Evolutionary conservation across 2,888 invertebrate genomes (phyloP).

Genomic region (Phrixothrix hirtus): DNA sequence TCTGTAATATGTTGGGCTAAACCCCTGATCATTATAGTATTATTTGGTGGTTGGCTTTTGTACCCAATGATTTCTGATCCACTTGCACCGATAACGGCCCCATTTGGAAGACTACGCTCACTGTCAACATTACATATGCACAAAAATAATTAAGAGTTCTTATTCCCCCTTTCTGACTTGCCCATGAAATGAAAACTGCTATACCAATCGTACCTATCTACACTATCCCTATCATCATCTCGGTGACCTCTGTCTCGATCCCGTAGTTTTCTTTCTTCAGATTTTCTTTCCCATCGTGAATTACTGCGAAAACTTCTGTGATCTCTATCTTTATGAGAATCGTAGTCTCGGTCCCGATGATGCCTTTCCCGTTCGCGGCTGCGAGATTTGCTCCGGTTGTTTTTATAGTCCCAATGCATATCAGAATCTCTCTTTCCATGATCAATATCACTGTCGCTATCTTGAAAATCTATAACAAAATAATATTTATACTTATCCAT

Average conservation of each 20-base stretch:
- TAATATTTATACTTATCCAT: no score
- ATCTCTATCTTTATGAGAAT: slow-evolving; percentile 46
- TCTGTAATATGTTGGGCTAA: slow-evolving; percentile 75
- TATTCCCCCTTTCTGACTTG: slow-evolving; percentile 16
- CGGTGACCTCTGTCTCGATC: slow-evolving; percentile 52
- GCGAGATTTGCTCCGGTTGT: slow-evolving; percentile 45
- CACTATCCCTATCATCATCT: slow-evolving; percentile 55
- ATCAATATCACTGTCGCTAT: slow-evolving; percentile 53
- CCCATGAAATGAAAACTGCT: slow-evolving; percentile 28
- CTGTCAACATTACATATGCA: slow-evolving; percentile 44
- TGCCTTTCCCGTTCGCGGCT: slow-evolving; percentile 47
- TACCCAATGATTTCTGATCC: slow-evolving; percentile 56
- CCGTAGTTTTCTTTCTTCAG: slow-evolving; percentile 47
- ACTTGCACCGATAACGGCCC: slow-evolving; percentile 53
- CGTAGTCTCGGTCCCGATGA: slow-evolving; percentile 45
- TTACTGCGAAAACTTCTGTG: slow-evolving; percentile 48
- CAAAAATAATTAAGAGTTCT: slow-evolving; percentile 28
- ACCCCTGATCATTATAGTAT: slow-evolving; percentile 76
- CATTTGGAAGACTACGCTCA: slow-evolving; percentile 52
- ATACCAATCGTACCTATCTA: slow-evolving; percentile 50
- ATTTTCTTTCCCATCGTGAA: slow-evolving; percentile 52
- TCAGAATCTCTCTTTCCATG: slow-evolving; percentile 45
- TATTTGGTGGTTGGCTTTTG: slow-evolving; percentile 58
- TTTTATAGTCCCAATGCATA: slow-evolving; percentile 37
- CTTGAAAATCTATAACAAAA: slow-evolving; percentile 22